Evolutionary conservation across 2,888 invertebrate genomes (phyloP), one percentile per base, ranked within the genome.

Genomic region (Chrysodeixis includens): DNA sequence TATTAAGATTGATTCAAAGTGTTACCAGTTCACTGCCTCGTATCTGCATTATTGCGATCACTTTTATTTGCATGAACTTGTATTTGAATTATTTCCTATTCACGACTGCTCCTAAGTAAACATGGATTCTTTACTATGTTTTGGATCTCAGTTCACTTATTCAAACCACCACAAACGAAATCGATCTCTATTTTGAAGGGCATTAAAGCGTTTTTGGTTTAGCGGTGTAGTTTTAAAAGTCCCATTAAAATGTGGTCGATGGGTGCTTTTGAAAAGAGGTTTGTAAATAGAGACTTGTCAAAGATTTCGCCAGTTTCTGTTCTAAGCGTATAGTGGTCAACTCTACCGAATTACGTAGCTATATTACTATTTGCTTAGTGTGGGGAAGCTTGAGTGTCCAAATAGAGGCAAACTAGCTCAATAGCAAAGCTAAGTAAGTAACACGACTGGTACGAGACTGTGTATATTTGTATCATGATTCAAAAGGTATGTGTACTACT

Each of bases 81-180:
- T 72, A 57, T 63, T 71, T 73, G 61, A 70, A 69, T 76, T 67
- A 78, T 64, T 67, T 62, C 61, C 73, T 56, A 67, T 70, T 69
- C 69, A 30, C 54, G 16, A 69, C 82, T 68, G 56, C 52, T 69
- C 80, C 82, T 79, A 82, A 74, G 58, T 67, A 77, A 62, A 79
- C 64, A 76, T 52, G 60, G 54, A 60, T 63, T 67, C 56, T 73
- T 64, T 74, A 56, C 65, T 10, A 52, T 61, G 56, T 63, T 69
- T 63, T 63, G 49, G 56, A 55, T 53, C 62, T 53, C 20, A 26
- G 30, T 52, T 60, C 53, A 60, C 62, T 9, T 49, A 32, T 71
- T 44, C 26, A 9, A 18, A 32, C 49, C 0, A 9, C 20, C 52
- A 30, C 32, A 52, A 32, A 51, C 8, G 35, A 69, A 22, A 67